A percentile compares a stretch with the other conserved stretches of the same genome.
These are phyloP conservation scores for Tachina fera DNA, from an alignment of 2,888 invertebrate genomes.

Conservation along the genomic window DNA sequence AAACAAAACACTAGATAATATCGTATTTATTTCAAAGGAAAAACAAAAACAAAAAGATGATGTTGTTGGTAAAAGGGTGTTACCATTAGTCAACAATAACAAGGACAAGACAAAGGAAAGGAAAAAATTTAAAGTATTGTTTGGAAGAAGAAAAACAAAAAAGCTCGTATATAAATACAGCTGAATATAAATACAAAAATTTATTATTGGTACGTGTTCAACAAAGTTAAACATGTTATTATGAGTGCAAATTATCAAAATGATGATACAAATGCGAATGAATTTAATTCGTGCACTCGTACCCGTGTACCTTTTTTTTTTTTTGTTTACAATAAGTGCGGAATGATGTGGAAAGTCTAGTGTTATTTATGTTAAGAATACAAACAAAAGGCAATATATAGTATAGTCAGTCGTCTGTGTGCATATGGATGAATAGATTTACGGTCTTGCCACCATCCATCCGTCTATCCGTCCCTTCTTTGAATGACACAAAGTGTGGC, in stretches of 20 bases:
- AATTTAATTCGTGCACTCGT: slow-evolving; percentile 12
- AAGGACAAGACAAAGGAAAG: slow-evolving; percentile 10
- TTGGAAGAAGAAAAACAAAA: slow-evolving; percentile 15
- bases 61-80: slow-evolving; percentile 31
- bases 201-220: slow-evolving; percentile 70
- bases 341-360: slow-evolving; percentile 20
- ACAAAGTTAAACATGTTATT: slow-evolving; percentile 67
- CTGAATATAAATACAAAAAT: slow-evolving; percentile 15
- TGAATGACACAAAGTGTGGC: neutral
- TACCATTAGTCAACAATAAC: slow-evolving; percentile 34
- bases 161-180: slow-evolving; percentile 11
- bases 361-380: slow-evolving; percentile 1
- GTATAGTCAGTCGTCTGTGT: slow-evolving; percentile 15
- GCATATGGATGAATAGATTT: slow-evolving; percentile 37
- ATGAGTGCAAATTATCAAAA: slow-evolving; percentile 47
- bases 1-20: slow-evolving; percentile 11
- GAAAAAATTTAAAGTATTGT: slow-evolving; percentile 3
- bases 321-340: slow-evolving; percentile 1
- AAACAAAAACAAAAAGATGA: neutral
- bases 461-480: neutral
- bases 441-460: slow-evolving; percentile 18
- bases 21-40: neutral
- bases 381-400: slow-evolving; percentile 32
- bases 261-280: slow-evolving; percentile 42
- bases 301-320: neutral